These are phyloP conservation scores for Lymantria dispar DNA, from an alignment of 2,888 invertebrate species.

Conservation along the genomic window DNA sequence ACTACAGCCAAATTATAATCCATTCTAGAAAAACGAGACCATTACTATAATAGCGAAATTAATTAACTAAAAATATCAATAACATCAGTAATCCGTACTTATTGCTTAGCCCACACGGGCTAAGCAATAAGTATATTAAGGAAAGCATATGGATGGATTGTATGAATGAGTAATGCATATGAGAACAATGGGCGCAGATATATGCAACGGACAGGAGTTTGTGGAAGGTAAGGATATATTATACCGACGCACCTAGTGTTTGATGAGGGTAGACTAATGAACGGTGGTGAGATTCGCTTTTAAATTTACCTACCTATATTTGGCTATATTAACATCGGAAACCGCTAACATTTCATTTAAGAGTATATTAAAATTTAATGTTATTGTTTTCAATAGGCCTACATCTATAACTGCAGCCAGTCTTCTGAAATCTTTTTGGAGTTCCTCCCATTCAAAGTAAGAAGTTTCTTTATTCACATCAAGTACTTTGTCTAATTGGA, in stretches of 20 bases:
- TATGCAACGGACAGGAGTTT: no score
- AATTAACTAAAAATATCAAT: no score
- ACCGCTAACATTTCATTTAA: constrained; percentile 82
- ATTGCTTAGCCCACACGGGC: no score
- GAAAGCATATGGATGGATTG: no score
- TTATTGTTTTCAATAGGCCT: constrained; percentile 78
- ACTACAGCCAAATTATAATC: constrained; percentile 84
- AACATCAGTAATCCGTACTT: no score
- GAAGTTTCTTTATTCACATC: constrained; percentile 86
- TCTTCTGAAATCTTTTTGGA: constrained; percentile 77
- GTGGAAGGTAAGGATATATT: no score
- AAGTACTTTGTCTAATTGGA: constrained; percentile 86
- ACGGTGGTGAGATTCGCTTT: neutral
- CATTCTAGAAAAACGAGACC: no score
- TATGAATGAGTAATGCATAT: no score
- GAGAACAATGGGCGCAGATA: no score
- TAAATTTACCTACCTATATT: constrained; percentile 65
- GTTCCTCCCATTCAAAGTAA: constrained; percentile 84
- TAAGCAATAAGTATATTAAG: no score
- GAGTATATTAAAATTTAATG: constrained; percentile 80
- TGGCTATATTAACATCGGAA: constrained; percentile 84
- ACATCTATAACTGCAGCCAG: constrained; percentile 80
- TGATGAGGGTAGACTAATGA: neutral
- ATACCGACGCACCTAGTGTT: no score
- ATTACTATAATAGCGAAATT: no score